Base-by-base conservation (phyloP, 2,888 invertebrate species). In the Tetanocera ferruginea region DNA sequence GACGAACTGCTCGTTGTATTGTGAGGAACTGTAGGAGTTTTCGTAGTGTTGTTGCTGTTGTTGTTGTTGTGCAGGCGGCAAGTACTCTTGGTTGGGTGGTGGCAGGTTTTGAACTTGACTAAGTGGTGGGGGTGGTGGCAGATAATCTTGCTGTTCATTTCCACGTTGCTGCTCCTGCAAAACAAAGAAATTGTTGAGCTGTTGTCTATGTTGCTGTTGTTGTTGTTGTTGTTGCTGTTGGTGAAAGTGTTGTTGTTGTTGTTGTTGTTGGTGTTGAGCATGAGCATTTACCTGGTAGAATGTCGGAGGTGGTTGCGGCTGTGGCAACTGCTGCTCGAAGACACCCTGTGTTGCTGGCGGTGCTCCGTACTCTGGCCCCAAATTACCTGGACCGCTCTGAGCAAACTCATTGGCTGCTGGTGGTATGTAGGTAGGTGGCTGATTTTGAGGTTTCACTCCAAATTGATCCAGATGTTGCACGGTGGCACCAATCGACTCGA, bases 401-500 rank as follows among this genome's bases (percentile, higher is more conserved):
- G 88, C 84, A 14, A 88, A 84, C 79, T 89, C 93, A 76, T 92
- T 91, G 0, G 92, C 91, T 3, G 94, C 93, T 1, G 94, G 94
- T 0, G 94, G 93, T 51, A 94, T 88, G 83, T 94, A 94, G 0
- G 92, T 88, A 0, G 91, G 90, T 0, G 90, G 90, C 81, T 91
- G 91, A 11, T 90, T 88, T 0, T 88, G 85, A 70, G 92, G 92
- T 77, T 93, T 92, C 3, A 92, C 88, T 0, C 92, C 92, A 79
- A 92, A 92, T 23, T 90, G 88, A 84, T 94, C 93, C 82, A 94
- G 92, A 23, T 93, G 92, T 69, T 92, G 91, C 0, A 93, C 93
- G 0, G 91, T 91, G 72, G 93, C 92, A 0, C 92, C 94, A 80
- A 93, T 93, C 72, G 92, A 93, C 81, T 94, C 92, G 3, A 95